Base-by-base conservation (phyloP, 2,797 vertebrate species). In the Harpagifer antarcticus region DNA sequence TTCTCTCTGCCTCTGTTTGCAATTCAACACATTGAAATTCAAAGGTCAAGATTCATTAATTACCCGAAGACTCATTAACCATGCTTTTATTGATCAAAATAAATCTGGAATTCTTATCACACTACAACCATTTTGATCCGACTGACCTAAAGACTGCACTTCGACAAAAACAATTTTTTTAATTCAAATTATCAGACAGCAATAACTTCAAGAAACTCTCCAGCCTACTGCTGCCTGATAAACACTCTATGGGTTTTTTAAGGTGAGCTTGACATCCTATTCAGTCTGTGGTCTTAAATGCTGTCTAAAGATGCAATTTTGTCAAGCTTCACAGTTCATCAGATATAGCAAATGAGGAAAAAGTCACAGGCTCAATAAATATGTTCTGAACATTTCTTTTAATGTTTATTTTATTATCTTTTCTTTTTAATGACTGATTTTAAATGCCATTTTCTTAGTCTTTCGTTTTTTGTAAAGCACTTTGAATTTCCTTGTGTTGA, bases 31-130 rank as follows among this genome's bases (percentile, higher is more conserved):
- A 79, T 62, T 78, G 12, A 73, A 65, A 81, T 83, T 74, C 72
- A 88, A 43, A 57, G 19, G 47, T 20, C 55, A 52, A 14, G 15
- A 74, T 66, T 45, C 9, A 62, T 78, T 79, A 63, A 79, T 83
- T 79, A 81, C 56, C 43, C 2, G 2, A 73, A 79, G 20, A 66
- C 75, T 68, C 68, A 85, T 79, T 68, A 68, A 83, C 37, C 59
- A 27, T 73, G 73, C 72, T 77, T 72, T 75, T 67, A 77, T 84
- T n/a, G 71, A 80, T 76, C 61, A 58, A 73, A 37, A 79, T 79
- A 70, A 49, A 82, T 86, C 74, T 65, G 31, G 20, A 72, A 78
- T 79, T 76, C 67, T 79, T 8, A 68, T 76, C 60, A 75, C 76
- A 57, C 55, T n/a, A 45, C 12, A 31, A 66, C 49, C 44, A 52